phyloP scores from a whole-genome alignment of 2,888 invertebrate species.

The Lithophane ornitopus region DNA sequence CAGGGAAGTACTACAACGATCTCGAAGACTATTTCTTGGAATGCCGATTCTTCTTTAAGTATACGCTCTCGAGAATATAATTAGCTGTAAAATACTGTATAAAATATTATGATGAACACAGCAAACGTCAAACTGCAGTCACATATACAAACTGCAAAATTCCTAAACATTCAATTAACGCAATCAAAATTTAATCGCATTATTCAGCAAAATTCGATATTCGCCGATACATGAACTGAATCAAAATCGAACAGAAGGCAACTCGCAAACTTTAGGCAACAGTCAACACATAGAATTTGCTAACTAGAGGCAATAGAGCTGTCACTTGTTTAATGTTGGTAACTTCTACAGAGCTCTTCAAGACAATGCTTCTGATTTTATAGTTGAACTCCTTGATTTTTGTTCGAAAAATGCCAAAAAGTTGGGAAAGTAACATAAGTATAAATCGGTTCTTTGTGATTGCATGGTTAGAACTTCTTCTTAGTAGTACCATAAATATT shows the following conservation, averaged over 20 bases:
- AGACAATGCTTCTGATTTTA: slow-evolving; percentile 46
- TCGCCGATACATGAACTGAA: slow-evolving; percentile 51
- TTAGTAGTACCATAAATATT: slow-evolving; percentile 53
- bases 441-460: slow-evolving; percentile 15
- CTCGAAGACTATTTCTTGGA: neutral
- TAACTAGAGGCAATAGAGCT: slow-evolving; percentile 66
- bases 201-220: slow-evolving; percentile 46
- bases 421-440: neutral
- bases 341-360: slow-evolving; percentile 46
- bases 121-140: neutral
- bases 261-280: slow-evolving; percentile 49
- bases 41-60: neutral
- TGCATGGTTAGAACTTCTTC: slow-evolving; percentile 25
- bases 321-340: slow-evolving; percentile 55
- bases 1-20: neutral
- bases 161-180: slow-evolving; percentile 33
- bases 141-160: slow-evolving; percentile 13
- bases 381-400: slow-evolving; percentile 21
- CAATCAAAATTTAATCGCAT: slow-evolving; percentile 54
- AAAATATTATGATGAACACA: neutral
- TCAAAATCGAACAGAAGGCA: slow-evolving; percentile 54
- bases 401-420: slow-evolving; percentile 10
- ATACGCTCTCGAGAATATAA: neutral
- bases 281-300: slow-evolving; percentile 69
- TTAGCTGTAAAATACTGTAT: neutral